Percentiles rank a stretch among this genome's conserved stretches.
These are phyloP conservation scores for Notolabrus celidotus DNA, from an alignment of 2,797 vertebrate genomes.

Conservation along the genomic window DNA sequence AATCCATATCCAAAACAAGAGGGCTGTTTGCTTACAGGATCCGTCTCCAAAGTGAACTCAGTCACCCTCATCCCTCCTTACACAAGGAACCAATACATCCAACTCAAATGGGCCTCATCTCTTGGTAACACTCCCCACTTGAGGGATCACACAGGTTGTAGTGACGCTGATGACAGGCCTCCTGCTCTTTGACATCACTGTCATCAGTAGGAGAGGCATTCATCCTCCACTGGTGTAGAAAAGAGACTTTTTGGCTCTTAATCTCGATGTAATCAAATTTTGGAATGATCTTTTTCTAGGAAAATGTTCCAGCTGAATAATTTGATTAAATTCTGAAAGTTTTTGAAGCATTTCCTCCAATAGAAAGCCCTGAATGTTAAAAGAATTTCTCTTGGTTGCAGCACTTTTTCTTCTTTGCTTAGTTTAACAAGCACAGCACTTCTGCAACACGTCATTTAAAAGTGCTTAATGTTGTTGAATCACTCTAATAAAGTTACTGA, in stretches of 20 bases:
- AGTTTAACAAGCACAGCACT: constrained; percentile 49
- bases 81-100: constrained; percentile 38
- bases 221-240: neutral
- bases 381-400: neutral
- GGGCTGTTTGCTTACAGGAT: constrained; percentile 60
- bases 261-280: neutral
- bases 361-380: constrained; percentile 5
- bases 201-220: constrained; percentile 33
- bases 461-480: constrained; percentile 62
- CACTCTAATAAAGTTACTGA: constrained; percentile 68
- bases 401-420: neutral
- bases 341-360: neutral
- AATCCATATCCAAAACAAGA: constrained; percentile 67
- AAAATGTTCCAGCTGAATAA: neutral
- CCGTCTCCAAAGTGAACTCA: constrained; percentile 51
- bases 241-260: neutral
- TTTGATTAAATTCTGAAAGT: neutral
- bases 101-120: constrained; percentile 57
- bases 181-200: constrained; percentile 58
- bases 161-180: constrained; percentile 68
- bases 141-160: constrained; percentile 61
- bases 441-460: constrained; percentile 47
- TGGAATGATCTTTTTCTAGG: neutral
- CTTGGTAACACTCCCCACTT: constrained; percentile 52
- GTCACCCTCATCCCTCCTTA: constrained; percentile 43